Percentiles rank a stretch among this genome's conserved stretches.
These are phyloP conservation scores for Protobothrops flavoviridis DNA, from an alignment of 2,113 vertebrate species.

Conservation along the genomic window DNA sequence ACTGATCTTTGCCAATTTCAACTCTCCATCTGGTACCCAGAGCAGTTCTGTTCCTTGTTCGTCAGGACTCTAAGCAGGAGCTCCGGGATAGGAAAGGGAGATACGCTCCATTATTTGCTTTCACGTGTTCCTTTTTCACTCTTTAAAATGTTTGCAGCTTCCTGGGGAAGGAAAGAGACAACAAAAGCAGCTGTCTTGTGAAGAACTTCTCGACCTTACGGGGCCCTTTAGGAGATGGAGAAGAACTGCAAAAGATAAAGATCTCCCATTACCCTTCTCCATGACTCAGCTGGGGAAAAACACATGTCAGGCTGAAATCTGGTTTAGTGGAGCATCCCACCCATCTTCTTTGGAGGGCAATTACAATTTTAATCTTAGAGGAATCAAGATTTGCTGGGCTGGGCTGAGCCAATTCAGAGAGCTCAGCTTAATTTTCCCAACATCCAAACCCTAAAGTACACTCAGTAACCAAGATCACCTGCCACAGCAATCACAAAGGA, in stretches of 20 bases:
- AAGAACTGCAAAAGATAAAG: not conserved
- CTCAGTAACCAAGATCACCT: not conserved
- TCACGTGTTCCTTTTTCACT: not conserved
- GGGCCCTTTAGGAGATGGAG: not conserved
- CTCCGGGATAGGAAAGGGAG: not conserved
- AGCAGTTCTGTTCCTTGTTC: not conserved
- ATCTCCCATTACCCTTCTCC: not conserved
- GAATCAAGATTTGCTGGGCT: not conserved
- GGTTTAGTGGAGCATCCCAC: not conserved
- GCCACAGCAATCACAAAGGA: not conserved
- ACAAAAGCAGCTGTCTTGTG: not conserved
- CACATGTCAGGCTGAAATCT: not conserved
- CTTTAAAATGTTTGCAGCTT: not conserved
- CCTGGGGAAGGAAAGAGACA: not conserved
- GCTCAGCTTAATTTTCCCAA: not conserved
- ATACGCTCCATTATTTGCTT: not conserved
- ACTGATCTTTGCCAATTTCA: not conserved
- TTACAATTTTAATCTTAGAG: not conserved
- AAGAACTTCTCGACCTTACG: not conserved
- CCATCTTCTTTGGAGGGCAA: not conserved
- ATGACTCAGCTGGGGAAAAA: not conserved
- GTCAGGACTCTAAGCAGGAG: not conserved
- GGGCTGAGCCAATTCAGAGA: not conserved
- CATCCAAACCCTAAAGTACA: not conserved
- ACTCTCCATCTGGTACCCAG: constrained; percentile 17